Evolutionary conservation across 2,797 vertebrate genomes (phyloP).

Genomic region (Anniella stebbinsi): DNA sequence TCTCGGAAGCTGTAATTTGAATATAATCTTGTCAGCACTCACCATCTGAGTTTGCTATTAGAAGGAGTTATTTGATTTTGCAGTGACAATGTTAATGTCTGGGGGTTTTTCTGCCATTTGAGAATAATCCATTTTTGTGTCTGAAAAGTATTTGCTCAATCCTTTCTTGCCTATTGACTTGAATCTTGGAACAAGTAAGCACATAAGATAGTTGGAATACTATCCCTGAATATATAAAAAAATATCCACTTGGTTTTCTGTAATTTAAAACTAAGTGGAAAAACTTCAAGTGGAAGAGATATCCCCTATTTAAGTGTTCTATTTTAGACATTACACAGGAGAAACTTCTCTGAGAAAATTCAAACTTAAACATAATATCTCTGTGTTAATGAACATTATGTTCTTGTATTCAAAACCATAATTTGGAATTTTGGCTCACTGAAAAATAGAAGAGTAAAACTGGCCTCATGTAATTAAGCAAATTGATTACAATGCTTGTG

Average conservation of each 20-base stretch:
- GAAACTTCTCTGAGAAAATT: neutral
- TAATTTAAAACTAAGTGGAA: neutral
- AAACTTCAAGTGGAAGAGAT: neutral
- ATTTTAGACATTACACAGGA: neutral
- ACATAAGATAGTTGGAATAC: neutral
- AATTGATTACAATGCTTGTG: neutral
- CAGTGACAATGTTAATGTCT: neutral
- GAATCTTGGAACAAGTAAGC: neutral
- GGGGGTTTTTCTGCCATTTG: neutral
- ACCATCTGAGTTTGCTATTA: neutral
- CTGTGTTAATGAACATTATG: neutral
- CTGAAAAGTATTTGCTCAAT: neutral
- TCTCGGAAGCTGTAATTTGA: no score
- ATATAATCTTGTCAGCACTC: no score
- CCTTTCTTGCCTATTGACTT: neutral
- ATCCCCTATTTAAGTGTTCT: conserved; percentile 19
- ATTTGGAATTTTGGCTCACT: neutral
- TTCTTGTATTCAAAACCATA: neutral
- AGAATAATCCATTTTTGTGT: neutral
- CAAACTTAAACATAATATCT: neutral
- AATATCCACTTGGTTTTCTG: neutral
- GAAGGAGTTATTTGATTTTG: neutral
- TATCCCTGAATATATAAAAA: neutral
- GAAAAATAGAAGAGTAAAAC: neutral
- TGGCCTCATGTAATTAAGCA: neutral